A percentile compares a stretch with the other conserved stretches of the same genome.
Evolutionary conservation across 2,888 invertebrate species (phyloP).

Genomic region (Agrilus cyanescens): DNA sequence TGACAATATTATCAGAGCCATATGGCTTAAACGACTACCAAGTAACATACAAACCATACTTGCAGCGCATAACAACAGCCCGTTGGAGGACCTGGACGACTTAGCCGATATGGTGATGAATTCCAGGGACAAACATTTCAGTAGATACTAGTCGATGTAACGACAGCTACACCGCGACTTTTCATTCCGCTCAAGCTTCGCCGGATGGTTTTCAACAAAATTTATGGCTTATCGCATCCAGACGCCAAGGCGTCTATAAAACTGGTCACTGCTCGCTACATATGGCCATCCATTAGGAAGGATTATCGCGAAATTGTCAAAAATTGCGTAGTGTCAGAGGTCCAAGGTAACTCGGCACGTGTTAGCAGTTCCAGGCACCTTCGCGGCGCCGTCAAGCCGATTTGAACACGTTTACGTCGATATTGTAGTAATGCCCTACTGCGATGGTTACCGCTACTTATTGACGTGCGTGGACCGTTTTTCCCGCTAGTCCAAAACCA

Average conservation of each 20-base stretch:
- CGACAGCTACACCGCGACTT: too few species aligned
- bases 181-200: too few species aligned
- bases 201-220: not conserved
- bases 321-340: slow-evolving; percentile 16
- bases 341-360: slow-evolving; percentile 17
- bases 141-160: too few species aligned
- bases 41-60: too few species aligned
- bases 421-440: slow-evolving; percentile 15
- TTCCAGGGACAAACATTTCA: too few species aligned
- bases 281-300: slow-evolving; percentile 21
- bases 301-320: slow-evolving; percentile 15
- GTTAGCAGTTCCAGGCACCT: slow-evolving; percentile 15
- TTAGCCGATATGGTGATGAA: too few species aligned
- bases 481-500: slow-evolving; percentile 20
- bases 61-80: too few species aligned
- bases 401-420: too few species aligned
- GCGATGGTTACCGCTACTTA: slow-evolving; percentile 17
- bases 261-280: slow-evolving; percentile 14
- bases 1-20: too few species aligned
- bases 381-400: slow-evolving; percentile 23
- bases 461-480: slow-evolving; percentile 22
- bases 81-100: too few species aligned
- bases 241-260: slow-evolving; percentile 10
- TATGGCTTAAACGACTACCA: too few species aligned
- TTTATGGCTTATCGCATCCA: slow-evolving; percentile 15